These are phyloP conservation scores for Mus minutoides DNA, from an alignment of 2,797 vertebrate species.

Conservation along the genomic window DNA sequence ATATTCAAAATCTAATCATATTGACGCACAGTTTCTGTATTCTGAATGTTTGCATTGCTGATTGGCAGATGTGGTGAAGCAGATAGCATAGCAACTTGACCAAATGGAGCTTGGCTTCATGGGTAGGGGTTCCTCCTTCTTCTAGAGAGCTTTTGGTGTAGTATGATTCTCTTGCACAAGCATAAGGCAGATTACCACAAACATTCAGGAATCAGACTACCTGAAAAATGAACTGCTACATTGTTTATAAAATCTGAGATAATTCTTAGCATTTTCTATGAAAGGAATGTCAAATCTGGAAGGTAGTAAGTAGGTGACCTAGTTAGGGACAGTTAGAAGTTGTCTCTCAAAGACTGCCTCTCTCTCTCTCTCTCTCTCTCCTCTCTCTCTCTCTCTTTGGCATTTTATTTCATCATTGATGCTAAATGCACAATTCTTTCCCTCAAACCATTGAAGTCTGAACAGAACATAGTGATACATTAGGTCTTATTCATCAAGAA, in stretches of 20 bases:
- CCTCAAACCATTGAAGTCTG: background rate
- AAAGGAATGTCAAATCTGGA: conserved; percentile 7
- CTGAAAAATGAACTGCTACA: background rate
- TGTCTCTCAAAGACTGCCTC: background rate
- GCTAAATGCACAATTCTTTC: conserved; percentile 3
- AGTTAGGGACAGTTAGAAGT: background rate
- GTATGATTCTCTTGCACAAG: background rate
- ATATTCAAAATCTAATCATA: conserved; percentile 31
- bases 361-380: too few species aligned
- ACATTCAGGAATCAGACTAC: background rate
- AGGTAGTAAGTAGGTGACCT: background rate
- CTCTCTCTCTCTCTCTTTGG: background rate
- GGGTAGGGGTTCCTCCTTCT: background rate
- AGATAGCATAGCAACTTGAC: background rate
- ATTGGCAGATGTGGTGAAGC: background rate
- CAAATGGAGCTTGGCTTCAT: background rate
- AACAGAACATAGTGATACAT: background rate
- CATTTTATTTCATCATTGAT: background rate
- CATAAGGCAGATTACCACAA: background rate
- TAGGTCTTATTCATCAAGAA: background rate
- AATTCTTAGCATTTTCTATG: background rate
- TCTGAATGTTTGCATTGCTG: background rate
- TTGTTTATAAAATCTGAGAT: conserved; percentile 4
- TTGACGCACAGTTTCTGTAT: background rate
- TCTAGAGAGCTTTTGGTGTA: background rate